phyloP scores from a whole-genome alignment of 2,113 vertebrate genomes.

The Enhydra lutris region DNA sequence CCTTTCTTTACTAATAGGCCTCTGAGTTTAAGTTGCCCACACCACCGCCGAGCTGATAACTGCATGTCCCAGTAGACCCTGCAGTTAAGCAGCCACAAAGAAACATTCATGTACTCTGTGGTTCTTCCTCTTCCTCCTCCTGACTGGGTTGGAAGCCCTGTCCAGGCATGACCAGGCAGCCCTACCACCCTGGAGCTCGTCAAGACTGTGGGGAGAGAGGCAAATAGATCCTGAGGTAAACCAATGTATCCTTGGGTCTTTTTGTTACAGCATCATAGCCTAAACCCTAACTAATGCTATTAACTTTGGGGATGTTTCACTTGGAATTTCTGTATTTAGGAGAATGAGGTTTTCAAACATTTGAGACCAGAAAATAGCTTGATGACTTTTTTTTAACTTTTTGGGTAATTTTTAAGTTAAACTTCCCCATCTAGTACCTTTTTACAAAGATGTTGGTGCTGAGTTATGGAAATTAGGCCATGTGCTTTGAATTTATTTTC shows the following conservation, averaged over 20 bases:
- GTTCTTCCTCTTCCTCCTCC: background rate
- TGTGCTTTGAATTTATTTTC: conserved; percentile 8
- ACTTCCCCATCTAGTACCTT: background rate
- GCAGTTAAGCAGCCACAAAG: background rate
- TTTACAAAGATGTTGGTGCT: background rate
- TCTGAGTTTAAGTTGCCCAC: background rate
- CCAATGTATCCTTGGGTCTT: background rate
- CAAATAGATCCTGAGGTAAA: background rate
- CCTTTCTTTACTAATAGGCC: background rate
- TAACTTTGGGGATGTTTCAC: background rate
- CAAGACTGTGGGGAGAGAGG: background rate
- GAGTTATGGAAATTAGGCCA: background rate
- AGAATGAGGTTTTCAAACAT: background rate
- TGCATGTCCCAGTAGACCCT: background rate
- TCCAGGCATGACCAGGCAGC: background rate
- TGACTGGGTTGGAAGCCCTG: background rate
- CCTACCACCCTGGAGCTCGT: background rate
- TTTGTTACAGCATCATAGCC: background rate
- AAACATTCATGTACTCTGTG: background rate
- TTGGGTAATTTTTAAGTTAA: background rate
- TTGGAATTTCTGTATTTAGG: background rate
- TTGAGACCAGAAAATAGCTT: background rate
- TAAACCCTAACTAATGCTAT: background rate
- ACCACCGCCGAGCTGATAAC: background rate
- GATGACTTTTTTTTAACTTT: background rate